Evolutionary conservation across 2,888 invertebrate genomes (phyloP).

Genomic region (Caenorhabditis drosophilae): DNA sequence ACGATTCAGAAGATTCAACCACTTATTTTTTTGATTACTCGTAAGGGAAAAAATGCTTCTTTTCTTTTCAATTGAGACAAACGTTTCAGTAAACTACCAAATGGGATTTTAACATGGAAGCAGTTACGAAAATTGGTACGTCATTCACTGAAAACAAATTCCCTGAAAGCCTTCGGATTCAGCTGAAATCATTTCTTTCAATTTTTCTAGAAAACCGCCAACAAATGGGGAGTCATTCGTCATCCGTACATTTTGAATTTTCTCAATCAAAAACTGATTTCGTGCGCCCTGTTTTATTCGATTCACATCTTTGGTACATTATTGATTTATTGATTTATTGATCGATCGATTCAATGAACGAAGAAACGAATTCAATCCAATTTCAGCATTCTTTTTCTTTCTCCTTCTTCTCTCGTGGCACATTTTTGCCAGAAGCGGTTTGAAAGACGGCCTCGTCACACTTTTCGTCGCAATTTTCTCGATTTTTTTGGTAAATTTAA

Average conservation of each 20-base stretch:
- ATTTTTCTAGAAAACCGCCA: slow-evolving; percentile 14
- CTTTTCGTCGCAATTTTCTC: slow-evolving; percentile 53
- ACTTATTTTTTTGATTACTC: slow-evolving; percentile 31
- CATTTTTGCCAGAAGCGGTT: slow-evolving; percentile 47
- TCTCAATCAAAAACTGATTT: slow-evolving; percentile 54
- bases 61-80: neutral
- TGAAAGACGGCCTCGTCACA: slow-evolving; percentile 55
- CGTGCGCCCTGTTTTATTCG: slow-evolving; percentile 59
- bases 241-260: slow-evolving; percentile 64
- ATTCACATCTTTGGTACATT: slow-evolving; percentile 46
- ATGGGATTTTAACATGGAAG: slow-evolving; percentile 29
- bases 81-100: slow-evolving; percentile 15
- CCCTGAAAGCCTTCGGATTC: neutral
- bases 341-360: neutral
- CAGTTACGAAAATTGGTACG: slow-evolving; percentile 31
- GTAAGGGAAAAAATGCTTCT: neutral
- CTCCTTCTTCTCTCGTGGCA: slow-evolving; percentile 66
- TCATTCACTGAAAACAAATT: neutral
- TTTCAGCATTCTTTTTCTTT: slow-evolving; percentile 58
- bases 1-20: slow-evolving; percentile 23
- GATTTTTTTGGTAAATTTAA: slow-evolving; percentile 57
- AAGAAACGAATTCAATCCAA: neutral
- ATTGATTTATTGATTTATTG: too few species aligned
- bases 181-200: neutral
- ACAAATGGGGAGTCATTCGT: slow-evolving; percentile 61